Base-by-base conservation (phyloP, 2,797 vertebrate species). In the Myiothlypis chrysogaster region DNA sequence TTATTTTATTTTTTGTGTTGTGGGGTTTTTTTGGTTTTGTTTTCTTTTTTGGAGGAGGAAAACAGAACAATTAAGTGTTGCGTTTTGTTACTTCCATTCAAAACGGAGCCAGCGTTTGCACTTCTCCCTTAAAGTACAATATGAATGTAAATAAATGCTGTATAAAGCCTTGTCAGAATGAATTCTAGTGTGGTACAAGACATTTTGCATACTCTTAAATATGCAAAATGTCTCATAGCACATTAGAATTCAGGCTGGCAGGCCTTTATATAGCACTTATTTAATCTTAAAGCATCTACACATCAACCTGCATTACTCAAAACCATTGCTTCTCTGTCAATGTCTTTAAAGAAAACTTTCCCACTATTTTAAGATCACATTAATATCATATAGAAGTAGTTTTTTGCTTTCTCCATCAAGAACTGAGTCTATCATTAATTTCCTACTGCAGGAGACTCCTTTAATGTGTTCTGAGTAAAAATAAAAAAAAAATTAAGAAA, bases 261-360 rank as follows among this genome's bases (percentile, higher is more conserved):
- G 97, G 96, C 94, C 97, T 98, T 98, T 98, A 97, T 98, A 98
- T 98, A 98, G 98, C 96, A 93, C 96, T 97, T 97, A 95, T 52
- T 98, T 98, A 97, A 97, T 98, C 97, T 96, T 95, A 96, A 97
- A 98, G 96, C 97, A 95, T 97, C 97, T 94, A 94, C 96, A 86
- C 97, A 98, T 97, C 97, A 97, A 93, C 91, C 88, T 95, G 96
- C 93, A 81, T 97, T 97, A 96, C 97, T 97, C 95, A 92, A 94
- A 98, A 98, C 96, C 96, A 97, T 97, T 87, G 64, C 97, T 77
- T 97, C 97, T 95, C 37, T 94, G 95, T 97, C 97, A 97, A 73
- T 97, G 96, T 98, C 97, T 95, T 96, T 93, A 97, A 97, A 97
- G 95, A 96, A 97, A 98, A 97, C 94, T 97, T 96, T 90, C 77